phyloP scores from a whole-genome alignment of 2,113 vertebrate genomes.

The Mormyrus lacerda region DNA sequence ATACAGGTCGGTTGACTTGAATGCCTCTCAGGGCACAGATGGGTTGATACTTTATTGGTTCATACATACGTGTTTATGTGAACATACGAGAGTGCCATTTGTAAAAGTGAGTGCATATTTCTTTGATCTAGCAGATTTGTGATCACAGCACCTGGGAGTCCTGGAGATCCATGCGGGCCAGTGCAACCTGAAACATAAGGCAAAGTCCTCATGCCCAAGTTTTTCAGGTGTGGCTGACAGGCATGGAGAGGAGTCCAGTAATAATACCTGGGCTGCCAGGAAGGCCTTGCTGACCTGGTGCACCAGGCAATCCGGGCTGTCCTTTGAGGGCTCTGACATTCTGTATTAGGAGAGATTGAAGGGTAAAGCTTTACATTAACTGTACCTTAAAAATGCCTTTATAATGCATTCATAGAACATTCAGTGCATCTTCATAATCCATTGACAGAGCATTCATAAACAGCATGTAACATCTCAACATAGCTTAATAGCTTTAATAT shows the following conservation, averaged over 20 bases:
- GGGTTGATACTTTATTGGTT: background rate
- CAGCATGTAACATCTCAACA: background rate
- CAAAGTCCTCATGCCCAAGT: background rate
- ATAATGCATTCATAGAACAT: background rate
- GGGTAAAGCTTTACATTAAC: background rate
- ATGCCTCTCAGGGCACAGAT: background rate
- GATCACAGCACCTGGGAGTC: conserved; percentile 59
- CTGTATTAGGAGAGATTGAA: background rate
- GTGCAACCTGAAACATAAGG: conserved; percentile 18
- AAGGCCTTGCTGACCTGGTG: conserved; percentile 24
- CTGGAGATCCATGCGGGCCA: conserved; percentile 65
- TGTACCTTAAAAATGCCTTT: background rate
- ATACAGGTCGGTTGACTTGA: background rate
- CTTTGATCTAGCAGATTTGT: background rate
- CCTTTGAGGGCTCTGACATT: conserved; percentile 35
- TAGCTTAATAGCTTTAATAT: background rate
- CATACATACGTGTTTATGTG: background rate
- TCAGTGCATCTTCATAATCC: background rate
- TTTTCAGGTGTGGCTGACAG: background rate
- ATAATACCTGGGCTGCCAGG: background rate
- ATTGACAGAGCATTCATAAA: background rate
- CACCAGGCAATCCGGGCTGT: conserved; percentile 35
- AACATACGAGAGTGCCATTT: background rate
- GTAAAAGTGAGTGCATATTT: background rate
- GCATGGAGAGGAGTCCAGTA: background rate